These are phyloP conservation scores for Drosophila leonis DNA, from an alignment of 2,888 invertebrate genomes.

Conservation along the genomic window DNA sequence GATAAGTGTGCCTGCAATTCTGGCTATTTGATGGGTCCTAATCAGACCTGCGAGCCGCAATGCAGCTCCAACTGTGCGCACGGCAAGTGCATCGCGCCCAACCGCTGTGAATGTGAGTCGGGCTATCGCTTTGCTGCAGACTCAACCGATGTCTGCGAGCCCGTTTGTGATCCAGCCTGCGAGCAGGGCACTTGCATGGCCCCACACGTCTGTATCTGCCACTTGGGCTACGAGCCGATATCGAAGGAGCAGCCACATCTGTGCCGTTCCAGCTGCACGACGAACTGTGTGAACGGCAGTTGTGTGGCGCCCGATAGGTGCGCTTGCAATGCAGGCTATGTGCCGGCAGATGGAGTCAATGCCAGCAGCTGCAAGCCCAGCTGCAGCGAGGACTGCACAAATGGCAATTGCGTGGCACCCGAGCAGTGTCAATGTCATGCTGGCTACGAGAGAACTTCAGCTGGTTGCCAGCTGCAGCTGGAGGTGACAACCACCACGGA, in stretches of 20 bases:
- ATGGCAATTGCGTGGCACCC: constrained; percentile 82
- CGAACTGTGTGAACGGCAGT: constrained; percentile 63
- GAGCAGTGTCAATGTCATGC: constrained; percentile 74
- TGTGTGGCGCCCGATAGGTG: constrained; percentile 75
- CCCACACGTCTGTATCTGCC: constrained; percentile 72
- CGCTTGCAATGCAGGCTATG: constrained; percentile 82
- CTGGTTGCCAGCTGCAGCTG: constrained; percentile 24
- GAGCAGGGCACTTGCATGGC: constrained; percentile 82
- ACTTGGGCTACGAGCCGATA: constrained; percentile 70
- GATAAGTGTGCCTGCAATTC: constrained; percentile 70
- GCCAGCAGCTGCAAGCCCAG: constrained; percentile 83
- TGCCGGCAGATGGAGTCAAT: constrained; percentile 85
- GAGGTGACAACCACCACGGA: background rate
- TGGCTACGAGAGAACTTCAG: constrained; percentile 32
- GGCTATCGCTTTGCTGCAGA: constrained; percentile 50
- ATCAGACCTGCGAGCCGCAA: constrained; percentile 72
- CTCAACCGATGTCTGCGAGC: constrained; percentile 73
- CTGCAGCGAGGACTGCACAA: constrained; percentile 60
- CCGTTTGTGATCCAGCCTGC: constrained; percentile 82
- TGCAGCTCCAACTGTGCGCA: constrained; percentile 75
- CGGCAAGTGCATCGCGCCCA: constrained; percentile 86
- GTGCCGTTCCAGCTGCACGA: constrained; percentile 59
- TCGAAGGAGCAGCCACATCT: background rate
- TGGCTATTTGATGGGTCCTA: constrained; percentile 82
- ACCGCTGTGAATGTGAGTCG: constrained; percentile 66